These are phyloP conservation scores for Rafetus swinhoei DNA, from an alignment of 2,113 vertebrate species.

Conservation along the genomic window DNA sequence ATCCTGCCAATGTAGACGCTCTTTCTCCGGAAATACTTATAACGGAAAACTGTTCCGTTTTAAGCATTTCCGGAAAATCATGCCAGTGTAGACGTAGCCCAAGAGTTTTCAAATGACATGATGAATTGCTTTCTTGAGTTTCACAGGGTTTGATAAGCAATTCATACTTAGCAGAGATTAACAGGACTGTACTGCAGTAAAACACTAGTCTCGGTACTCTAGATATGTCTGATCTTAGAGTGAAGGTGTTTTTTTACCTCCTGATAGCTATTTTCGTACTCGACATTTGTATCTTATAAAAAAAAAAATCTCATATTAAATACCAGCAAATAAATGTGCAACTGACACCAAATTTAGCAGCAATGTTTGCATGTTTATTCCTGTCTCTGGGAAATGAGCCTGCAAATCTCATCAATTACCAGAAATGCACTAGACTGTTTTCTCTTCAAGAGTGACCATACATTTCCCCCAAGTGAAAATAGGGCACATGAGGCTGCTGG, in stretches of 20 bases:
- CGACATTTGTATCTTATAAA: neutral
- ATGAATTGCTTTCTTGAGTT: conserved; percentile 32
- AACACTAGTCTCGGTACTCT: neutral
- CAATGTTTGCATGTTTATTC: neutral
- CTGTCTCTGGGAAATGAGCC: neutral
- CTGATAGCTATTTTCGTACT: neutral
- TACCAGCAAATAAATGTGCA: neutral
- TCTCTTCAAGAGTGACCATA: neutral
- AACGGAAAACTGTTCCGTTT: too few relatives aligned
- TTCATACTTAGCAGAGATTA: conserved; percentile 36
- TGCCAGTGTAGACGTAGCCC: too few relatives aligned
- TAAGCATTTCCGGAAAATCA: too few relatives aligned
- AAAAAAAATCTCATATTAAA: neutral
- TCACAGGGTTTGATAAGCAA: neutral
- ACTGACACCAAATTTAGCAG: neutral
- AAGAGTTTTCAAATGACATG: conserved; percentile 28
- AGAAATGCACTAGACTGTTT: neutral
- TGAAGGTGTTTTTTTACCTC: neutral
- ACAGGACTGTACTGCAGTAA: neutral
- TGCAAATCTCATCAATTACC: neutral
- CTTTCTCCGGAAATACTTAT: too few relatives aligned
- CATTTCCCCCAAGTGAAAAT: too few relatives aligned
- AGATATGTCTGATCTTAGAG: neutral
- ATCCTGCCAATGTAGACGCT: too few relatives aligned
- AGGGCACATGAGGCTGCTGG: too few relatives aligned